phyloP scores from a whole-genome alignment of 2,888 invertebrate genomes.

The Penaeus monodon region DNA sequence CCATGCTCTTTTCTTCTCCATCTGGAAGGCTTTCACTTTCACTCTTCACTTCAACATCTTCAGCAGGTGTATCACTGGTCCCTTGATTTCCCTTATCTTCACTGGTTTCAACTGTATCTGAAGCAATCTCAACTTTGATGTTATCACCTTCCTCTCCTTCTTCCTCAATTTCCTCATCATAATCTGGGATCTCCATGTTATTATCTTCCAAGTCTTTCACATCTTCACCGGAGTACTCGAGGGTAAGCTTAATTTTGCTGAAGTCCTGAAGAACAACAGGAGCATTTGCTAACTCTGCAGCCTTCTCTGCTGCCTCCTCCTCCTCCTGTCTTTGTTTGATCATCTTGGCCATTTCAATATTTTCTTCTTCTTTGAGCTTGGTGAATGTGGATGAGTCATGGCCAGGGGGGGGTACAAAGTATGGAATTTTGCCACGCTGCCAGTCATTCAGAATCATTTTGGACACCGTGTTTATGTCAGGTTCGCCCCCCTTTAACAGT shows the following conservation, averaged over 20 bases:
- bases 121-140: too few species aligned
- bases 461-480: constrained; percentile 88
- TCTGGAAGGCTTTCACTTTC: neutral
- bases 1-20: neutral
- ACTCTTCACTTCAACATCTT: constrained; percentile 2
- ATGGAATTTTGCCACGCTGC: constrained; percentile 97
- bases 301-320: constrained; percentile 40
- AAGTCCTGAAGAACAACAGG: constrained; percentile 46
- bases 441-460: constrained; percentile 98
- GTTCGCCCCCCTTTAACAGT: constrained; percentile 95
- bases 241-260: constrained; percentile 32
- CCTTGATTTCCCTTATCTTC: neutral
- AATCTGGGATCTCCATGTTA: constrained; percentile 20
- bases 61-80: neutral
- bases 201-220: constrained; percentile 26
- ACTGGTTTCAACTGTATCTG: too few species aligned
- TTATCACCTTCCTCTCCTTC: neutral
- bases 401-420: constrained; percentile 89
- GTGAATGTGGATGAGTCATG: constrained; percentile 78
- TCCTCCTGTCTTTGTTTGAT: constrained; percentile 45
- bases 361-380: constrained; percentile 58
- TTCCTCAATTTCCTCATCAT: constrained; percentile 21
- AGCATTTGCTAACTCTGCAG: constrained; percentile 4
- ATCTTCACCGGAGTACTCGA: constrained; percentile 44
- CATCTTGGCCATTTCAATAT: constrained; percentile 49